These are phyloP conservation scores for Lophius piscatorius DNA, from an alignment of 2,113 vertebrate species.

Conservation along the genomic window DNA sequence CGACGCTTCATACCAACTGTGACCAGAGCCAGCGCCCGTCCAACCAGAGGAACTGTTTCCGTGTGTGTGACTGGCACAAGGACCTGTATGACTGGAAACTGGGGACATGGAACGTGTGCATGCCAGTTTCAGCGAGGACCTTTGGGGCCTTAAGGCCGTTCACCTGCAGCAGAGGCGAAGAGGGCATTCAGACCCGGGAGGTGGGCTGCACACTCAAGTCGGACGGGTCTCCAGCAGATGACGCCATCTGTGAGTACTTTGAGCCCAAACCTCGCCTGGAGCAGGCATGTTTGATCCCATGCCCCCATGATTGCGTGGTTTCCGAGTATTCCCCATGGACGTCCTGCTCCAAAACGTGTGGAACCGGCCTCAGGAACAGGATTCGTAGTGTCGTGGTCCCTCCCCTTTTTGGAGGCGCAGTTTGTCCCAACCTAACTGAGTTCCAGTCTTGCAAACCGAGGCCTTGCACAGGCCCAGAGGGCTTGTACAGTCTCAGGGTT, in stretches of 20 bases:
- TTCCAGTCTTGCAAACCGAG: constrained; percentile 88
- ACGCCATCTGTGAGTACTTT: constrained; percentile 97
- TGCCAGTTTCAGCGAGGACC: constrained; percentile 83
- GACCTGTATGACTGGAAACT: constrained; percentile 94
- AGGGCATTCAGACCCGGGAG: constrained; percentile 92
- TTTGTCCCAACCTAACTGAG: constrained; percentile 93
- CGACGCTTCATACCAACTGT: constrained; percentile 93
- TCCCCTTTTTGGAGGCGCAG: constrained; percentile 86
- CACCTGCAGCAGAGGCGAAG: constrained; percentile 87
- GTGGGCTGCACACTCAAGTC: constrained; percentile 87
- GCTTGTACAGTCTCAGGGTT: constrained; percentile 86
- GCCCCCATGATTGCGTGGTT: constrained; percentile 91
- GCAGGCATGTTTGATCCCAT: constrained; percentile 95
- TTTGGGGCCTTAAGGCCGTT: constrained; percentile 72
- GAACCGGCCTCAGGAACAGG: constrained; percentile 89
- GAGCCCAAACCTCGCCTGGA: constrained; percentile 93
- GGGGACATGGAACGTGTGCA: constrained; percentile 89
- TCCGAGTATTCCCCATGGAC: constrained; percentile 93
- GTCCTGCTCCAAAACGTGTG: constrained; percentile 91
- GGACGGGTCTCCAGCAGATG: constrained; percentile 82
- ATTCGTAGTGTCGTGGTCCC: constrained; percentile 88
- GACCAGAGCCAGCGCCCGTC: constrained; percentile 85
- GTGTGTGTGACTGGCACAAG: constrained; percentile 96
- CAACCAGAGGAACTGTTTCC: constrained; percentile 95
- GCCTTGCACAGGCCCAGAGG: constrained; percentile 84